phyloP scores from a whole-genome alignment of 2,113 vertebrate species.

The Brachyistius frenatus region DNA sequence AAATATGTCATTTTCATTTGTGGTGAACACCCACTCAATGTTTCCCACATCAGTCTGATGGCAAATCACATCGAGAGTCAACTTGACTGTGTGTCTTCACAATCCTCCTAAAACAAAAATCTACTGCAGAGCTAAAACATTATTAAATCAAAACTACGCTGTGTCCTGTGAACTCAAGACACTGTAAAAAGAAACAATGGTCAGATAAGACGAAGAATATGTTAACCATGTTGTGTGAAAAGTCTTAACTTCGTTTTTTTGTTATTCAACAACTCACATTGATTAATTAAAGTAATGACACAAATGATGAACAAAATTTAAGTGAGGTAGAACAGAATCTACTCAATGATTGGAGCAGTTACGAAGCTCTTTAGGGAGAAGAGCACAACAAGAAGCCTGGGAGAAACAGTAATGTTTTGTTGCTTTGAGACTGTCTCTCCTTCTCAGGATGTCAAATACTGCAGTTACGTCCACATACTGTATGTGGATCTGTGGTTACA shows the following conservation, averaged over 20 bases:
- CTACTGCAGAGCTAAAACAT: not conserved
- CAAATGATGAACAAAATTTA: not conserved
- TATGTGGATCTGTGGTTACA: too few relatives aligned
- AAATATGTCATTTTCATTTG: conserved; percentile 43
- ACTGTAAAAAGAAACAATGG: too few relatives aligned
- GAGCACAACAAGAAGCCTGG: not conserved
- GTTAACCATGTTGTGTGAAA: too few relatives aligned
- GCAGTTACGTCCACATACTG: too few relatives aligned
- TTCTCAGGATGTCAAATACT: too few relatives aligned
- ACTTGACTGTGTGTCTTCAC: conserved; percentile 1
- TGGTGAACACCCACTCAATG: conserved; percentile 48
- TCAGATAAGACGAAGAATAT: too few relatives aligned
- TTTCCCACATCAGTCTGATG: conserved; percentile 15
- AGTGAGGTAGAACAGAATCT: not conserved
- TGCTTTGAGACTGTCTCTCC: too few relatives aligned
- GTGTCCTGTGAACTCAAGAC: not conserved
- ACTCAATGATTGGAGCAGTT: not conserved
- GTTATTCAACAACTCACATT: not conserved
- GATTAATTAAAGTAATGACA: not conserved
- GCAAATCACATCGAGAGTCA: conserved; percentile 6
- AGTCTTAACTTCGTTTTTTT: not conserved
- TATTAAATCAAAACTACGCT: not conserved
- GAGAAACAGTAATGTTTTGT: too few relatives aligned
- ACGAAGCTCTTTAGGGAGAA: not conserved
- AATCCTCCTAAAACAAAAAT: not conserved